Conservation (phyloP, 2,113 vertebrate genomes). For the Megaleporinus macrocephalus region DNA sequence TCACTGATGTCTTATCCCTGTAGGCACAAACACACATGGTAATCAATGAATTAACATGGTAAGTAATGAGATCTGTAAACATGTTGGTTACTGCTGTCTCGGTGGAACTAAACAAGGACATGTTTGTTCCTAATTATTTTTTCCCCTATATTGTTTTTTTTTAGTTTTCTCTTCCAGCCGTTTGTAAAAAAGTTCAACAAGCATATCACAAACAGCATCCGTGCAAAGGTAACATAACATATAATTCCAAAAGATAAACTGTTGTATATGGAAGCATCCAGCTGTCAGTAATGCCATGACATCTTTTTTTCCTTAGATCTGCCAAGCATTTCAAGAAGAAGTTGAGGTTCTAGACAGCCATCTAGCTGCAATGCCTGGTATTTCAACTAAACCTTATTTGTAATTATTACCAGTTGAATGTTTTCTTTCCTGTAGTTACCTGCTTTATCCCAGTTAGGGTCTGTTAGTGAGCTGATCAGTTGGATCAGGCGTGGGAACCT, state of each 20-base stretch:
- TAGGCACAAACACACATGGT: too few species aligned
- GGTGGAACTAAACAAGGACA: too few species aligned
- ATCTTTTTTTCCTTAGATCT: constrained; percentile 71
- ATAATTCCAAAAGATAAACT: too few species aligned
- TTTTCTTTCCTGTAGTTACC: too few species aligned
- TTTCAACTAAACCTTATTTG: neutral
- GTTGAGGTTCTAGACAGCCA: constrained; percentile 59
- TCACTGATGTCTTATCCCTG: neutral
- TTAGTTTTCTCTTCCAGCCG: constrained; percentile 59
- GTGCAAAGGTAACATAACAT: constrained; percentile 59
- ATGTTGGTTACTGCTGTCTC: too few species aligned
- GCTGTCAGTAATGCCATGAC: neutral
- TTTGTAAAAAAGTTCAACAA: constrained; percentile 41
- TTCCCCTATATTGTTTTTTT: constrained; percentile 29
- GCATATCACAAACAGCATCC: constrained; percentile 20
- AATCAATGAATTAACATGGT: too few species aligned
- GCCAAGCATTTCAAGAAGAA: constrained; percentile 54
- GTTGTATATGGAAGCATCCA: too few species aligned
- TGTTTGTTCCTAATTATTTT: neutral
- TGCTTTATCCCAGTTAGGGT: too few species aligned
- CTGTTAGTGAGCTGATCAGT: too few species aligned
- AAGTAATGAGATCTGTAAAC: too few species aligned
- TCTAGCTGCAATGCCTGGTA: constrained; percentile 72
- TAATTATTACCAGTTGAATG: neutral
- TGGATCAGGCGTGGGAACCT: too few species aligned